These are phyloP conservation scores for Drosophila lowei DNA, from an alignment of 1,140 invertebrate species.

Conservation along the genomic window DNA sequence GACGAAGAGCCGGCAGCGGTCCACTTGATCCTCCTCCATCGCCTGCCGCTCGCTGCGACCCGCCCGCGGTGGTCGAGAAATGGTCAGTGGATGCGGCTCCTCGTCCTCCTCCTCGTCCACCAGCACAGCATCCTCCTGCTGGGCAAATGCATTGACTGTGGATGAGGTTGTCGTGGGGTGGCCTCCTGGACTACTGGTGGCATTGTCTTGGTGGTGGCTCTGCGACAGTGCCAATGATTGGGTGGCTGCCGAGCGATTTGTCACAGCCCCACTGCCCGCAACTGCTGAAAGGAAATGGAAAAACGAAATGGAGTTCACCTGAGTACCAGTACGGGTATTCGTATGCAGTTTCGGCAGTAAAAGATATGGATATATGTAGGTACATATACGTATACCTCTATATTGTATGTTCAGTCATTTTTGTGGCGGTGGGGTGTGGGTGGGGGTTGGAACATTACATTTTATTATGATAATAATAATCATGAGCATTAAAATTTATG, in stretches of 20 bases:
- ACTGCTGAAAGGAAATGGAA: constrained; percentile 32
- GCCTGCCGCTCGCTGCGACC: constrained; percentile 43
- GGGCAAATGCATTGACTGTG: constrained; percentile 2
- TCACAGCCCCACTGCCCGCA: constrained; percentile 27
- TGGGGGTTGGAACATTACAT: constrained; percentile 19
- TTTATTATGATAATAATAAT: constrained; percentile 62
- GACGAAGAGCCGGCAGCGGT: constrained; percentile 84
- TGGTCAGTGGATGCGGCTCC: constrained; percentile 24
- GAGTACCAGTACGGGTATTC: constrained; percentile 6
- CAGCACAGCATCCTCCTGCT: constrained; percentile 27
- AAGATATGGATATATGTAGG: no score
- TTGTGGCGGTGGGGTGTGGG: background rate
- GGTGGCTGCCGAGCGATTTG: constrained; percentile 10
- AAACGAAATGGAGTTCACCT: constrained; percentile 27
- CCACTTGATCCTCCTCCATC: constrained; percentile 60
- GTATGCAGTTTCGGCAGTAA: no score
- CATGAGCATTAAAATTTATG: constrained; percentile 69
- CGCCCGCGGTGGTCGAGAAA: constrained; percentile 36
- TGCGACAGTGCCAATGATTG: no score
- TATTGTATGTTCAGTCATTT: constrained; percentile 1
- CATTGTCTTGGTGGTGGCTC: no score
- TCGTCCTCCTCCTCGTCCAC: constrained; percentile 10
- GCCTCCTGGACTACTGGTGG: background rate
- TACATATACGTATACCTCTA: background rate
- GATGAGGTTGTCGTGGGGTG: background rate